A percentile compares a stretch with the other conserved stretches of the same genome.
Evolutionary conservation across 2,888 invertebrate species (phyloP).

Genomic region (Chouioia cunea): DNA sequence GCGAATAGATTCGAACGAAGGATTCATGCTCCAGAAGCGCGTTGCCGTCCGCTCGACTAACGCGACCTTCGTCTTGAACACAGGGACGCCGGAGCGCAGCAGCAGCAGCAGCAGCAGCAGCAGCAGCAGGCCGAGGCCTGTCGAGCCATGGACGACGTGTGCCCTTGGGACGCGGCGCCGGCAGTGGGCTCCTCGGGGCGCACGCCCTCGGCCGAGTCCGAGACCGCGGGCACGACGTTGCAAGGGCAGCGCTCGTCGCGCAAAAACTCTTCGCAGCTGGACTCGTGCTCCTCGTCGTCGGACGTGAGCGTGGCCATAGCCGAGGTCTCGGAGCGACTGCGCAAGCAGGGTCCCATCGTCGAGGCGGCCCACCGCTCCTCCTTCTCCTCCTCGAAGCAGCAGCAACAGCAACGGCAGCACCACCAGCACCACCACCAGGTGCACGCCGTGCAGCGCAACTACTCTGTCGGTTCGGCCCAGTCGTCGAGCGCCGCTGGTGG

Average conservation of each 20-base stretch:
- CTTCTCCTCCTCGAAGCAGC: conserved; percentile 50
- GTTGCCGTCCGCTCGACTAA: no score
- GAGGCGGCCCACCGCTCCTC: conserved; percentile 65
- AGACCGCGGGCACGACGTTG: conserved; percentile 23
- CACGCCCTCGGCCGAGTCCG: conserved; percentile 57
- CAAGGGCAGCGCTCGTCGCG: conserved; percentile 66
- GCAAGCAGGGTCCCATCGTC: conserved; percentile 75
- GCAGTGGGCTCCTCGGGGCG: conserved; percentile 54
- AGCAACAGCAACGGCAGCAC: conserved; percentile 30
- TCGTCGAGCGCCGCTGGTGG: conserved; percentile 61
- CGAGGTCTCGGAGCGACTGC: conserved; percentile 74
- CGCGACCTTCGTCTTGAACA: no score
- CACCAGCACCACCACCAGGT: conserved; percentile 51
- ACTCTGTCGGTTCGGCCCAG: conserved; percentile 66
- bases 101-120: conserved; percentile 59
- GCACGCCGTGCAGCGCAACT: conserved; percentile 55
- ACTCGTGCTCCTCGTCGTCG: conserved; percentile 82
- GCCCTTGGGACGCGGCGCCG: conserved; percentile 72
- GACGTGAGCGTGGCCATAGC: conserved; percentile 75
- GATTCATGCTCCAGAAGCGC: no score
- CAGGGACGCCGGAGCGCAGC: conserved; percentile 65
- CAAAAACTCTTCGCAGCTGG: conserved; percentile 77
- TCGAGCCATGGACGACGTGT: conserved; percentile 71
- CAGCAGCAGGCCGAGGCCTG: conserved; percentile 56
- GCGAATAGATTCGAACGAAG: no score